These are phyloP conservation scores for Solea senegalensis DNA, from an alignment of 2,113 vertebrate species.

Conservation along the genomic window DNA sequence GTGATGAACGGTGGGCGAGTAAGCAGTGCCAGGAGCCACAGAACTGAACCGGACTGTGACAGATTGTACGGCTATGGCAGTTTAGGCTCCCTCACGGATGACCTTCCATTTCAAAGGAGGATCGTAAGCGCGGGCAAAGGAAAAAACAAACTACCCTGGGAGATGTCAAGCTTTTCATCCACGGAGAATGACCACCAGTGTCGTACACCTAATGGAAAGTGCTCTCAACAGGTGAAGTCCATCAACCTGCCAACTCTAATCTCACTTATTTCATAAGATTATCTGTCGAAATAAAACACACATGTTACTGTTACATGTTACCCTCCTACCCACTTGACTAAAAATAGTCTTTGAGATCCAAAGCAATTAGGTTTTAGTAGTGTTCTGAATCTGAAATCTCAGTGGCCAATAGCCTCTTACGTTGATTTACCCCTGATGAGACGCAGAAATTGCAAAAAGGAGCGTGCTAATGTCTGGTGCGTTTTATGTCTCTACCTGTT, in stretches of 20 bases:
- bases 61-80: slow-evolving; percentile 69
- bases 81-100: slow-evolving; percentile 64
- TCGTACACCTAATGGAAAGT: slow-evolving; percentile 58
- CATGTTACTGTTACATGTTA: slow-evolving; percentile 5
- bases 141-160: slow-evolving; percentile 94
- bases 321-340: background rate
- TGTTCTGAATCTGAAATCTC: background rate
- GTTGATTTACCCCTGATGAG: slow-evolving; percentile 27
- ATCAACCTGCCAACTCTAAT: too few relatives aligned
- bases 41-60: slow-evolving; percentile 68
- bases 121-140: slow-evolving; percentile 90
- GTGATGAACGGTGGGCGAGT: slow-evolving; percentile 83
- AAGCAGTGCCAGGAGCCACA: slow-evolving; percentile 83
- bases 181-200: slow-evolving; percentile 60
- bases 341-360: slow-evolving; percentile 23
- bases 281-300: background rate
- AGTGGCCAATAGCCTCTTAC: background rate
- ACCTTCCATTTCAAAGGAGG: slow-evolving; percentile 77
- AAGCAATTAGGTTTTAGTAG: background rate
- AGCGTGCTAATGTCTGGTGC: background rate
- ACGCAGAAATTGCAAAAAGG: slow-evolving; percentile 3
- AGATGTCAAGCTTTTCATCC: slow-evolving; percentile 74
- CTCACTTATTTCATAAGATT: background rate
- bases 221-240: slow-evolving; percentile 84
- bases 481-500: background rate